These are phyloP conservation scores for Diabrotica undecimpunctata DNA, from an alignment of 1,140 invertebrate genomes.

Conservation along the genomic window DNA sequence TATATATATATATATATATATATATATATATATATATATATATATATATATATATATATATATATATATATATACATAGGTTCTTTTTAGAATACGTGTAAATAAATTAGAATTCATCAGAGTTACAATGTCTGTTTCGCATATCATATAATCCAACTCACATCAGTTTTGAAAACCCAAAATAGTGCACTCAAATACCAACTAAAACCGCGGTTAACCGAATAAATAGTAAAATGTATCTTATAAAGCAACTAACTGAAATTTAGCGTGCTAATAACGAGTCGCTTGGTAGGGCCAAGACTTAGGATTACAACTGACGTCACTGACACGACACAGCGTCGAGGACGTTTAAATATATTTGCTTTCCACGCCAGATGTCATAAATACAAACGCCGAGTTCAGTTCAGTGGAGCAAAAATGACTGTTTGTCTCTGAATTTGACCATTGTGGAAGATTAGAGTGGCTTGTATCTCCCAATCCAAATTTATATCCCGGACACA, in stretches of 20 bases:
- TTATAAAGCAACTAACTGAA: background rate
- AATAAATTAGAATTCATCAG: too few relatives aligned
- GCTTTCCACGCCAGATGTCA: conserved; percentile 37
- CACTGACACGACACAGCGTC: conserved; percentile 19
- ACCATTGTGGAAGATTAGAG: conserved; percentile 38
- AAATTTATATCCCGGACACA: conserved; percentile 29
- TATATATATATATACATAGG: too few relatives aligned
- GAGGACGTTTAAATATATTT: conserved; percentile 24
- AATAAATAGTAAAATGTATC: too few relatives aligned
- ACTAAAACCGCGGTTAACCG: too few relatives aligned
- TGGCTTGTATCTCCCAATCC: conserved; percentile 31
- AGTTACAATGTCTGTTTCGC: too few relatives aligned
- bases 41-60: too few relatives aligned
- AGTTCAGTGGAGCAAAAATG: conserved; percentile 35
- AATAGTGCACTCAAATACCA: too few relatives aligned
- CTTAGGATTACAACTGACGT: conserved; percentile 24
- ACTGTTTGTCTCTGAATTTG: conserved; percentile 39
- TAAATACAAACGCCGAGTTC: conserved; percentile 37
- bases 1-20: too few relatives aligned
- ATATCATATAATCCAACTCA: too few relatives aligned
- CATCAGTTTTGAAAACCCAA: too few relatives aligned
- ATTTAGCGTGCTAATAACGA: background rate
- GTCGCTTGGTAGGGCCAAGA: conserved; percentile 17
- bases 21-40: too few relatives aligned
- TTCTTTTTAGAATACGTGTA: too few relatives aligned